Base-by-base conservation (phyloP, 2,113 vertebrate genomes). In the Theristicus caerulescens region DNA sequence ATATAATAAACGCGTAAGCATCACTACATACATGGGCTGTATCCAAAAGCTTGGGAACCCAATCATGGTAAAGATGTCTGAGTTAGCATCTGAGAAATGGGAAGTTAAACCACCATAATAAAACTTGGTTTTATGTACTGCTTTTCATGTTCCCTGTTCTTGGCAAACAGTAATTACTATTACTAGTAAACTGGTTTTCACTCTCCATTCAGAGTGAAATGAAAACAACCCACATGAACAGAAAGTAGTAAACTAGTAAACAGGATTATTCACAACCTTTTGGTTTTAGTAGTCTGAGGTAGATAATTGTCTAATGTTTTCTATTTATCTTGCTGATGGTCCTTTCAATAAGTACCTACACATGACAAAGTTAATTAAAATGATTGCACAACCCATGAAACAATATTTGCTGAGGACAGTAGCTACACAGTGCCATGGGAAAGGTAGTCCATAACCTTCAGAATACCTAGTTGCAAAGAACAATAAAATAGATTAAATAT, bases 101-200 rank as follows among this genome's bases (percentile, higher is more conserved):
- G 14, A 94, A 80, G 27, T 59, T 79, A 88, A 89, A 77, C 9
- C n/a, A 65, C 61, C 61, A 3, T 31, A 79, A 79, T 46, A 87
- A 94, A 94, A 92, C 25, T 51, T 73, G 59, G 70, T 70, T 87
- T 95, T 93, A 66, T 16, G 32, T 84, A 66, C 27, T 77, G 73
- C 46, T 87, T 84, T 96, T 57, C 40, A 58, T 16, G 22, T 58
- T 82, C 73, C 29, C 18, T 70, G 21, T 46, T 82, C 62, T 72
- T 82, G 89, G 70, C 70, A 94, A 95, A 90, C 42, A 66, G n/a
- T 46, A 72, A 95, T 78, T 64, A 86, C 55, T 59, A n/a, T n/a
- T n/a, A n/a, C n/a, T n/a, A n/a, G n/a, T n/a, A 34, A 78, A 93
- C n/a, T 34, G 18, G 47, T 59, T 92, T 92, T 74, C 74, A 84